Percentiles rank a stretch among this genome's conserved stretches.
Evolutionary conservation across 2,113 vertebrate genomes (phyloP).

Genomic region (Mus musculus): DNA sequence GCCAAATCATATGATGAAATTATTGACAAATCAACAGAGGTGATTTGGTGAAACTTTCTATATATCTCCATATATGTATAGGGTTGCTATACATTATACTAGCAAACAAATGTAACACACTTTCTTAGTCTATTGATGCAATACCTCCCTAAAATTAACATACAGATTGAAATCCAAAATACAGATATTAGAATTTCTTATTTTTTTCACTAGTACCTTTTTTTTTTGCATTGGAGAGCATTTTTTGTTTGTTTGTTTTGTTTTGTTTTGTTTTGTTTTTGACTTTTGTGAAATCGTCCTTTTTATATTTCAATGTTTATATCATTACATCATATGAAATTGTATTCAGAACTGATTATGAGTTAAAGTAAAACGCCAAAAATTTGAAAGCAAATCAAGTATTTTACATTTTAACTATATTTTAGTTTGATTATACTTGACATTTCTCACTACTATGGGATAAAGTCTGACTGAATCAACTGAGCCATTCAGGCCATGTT

Average conservation of each 20-base stretch:
- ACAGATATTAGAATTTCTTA: neutral
- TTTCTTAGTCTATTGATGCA: neutral
- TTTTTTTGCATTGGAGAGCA: neutral
- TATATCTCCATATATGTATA: neutral
- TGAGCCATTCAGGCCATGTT: too few relatives aligned
- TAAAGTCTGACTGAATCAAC: neutral
- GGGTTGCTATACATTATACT: neutral
- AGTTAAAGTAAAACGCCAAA: neutral
- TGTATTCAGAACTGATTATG: neutral
- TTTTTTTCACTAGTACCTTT: neutral
- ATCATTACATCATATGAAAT: slow-evolving; percentile 14
- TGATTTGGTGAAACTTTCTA: neutral
- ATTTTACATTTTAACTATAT: neutral
- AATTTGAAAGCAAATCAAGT: neutral
- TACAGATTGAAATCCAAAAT: neutral
- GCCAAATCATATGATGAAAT: neutral
- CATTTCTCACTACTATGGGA: neutral
- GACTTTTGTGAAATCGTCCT: neutral
- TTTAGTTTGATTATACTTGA: neutral
- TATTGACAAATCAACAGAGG: neutral
- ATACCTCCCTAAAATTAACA: neutral
- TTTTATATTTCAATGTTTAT: slow-evolving; percentile 1
- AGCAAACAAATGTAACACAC: accelerated
- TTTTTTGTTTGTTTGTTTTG: too few relatives aligned
- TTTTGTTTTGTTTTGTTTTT: neutral